Percentiles rank a stretch among this genome's conserved stretches.
Conservation (phyloP, 2,888 invertebrate genomes). For the Zootermopsis nevadensis region DNA sequence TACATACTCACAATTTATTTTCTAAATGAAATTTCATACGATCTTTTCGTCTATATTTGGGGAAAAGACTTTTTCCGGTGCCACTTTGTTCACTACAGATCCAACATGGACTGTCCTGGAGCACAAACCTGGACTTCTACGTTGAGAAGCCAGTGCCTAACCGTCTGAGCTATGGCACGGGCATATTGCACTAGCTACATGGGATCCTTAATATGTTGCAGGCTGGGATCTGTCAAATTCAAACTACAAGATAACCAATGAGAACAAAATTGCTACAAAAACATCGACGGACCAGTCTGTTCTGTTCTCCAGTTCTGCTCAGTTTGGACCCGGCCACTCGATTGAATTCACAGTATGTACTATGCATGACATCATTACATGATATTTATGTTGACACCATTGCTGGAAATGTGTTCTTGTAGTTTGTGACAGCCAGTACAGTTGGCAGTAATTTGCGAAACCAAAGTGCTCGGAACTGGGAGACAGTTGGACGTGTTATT, state of each 20-base stretch:
- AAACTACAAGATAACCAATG: conserved; percentile 65
- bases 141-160: no score
- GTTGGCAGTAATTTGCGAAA: background rate
- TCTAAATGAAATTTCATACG: no score
- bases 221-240: conserved; percentile 62
- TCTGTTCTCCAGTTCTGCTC: conserved; percentile 64
- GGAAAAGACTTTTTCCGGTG: no score
- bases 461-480: background rate
- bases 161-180: no score
- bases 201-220: conserved; percentile 47
- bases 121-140: no score
- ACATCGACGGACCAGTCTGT: conserved; percentile 59
- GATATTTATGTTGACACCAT: background rate
- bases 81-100: no score
- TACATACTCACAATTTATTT: no score
- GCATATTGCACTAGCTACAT: no score
- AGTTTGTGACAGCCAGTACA: background rate
- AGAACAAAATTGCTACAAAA: conserved; percentile 65
- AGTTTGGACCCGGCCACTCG: conserved; percentile 65
- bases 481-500: no score
- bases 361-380: no score
- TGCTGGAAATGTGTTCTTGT: background rate
- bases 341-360: conserved; percentile 66
- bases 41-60: no score
- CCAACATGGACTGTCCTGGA: no score